Evolutionary conservation across 2,888 invertebrate genomes (phyloP), one percentile per base, ranked within the genome.

Genomic region (Erynnis tages): DNA sequence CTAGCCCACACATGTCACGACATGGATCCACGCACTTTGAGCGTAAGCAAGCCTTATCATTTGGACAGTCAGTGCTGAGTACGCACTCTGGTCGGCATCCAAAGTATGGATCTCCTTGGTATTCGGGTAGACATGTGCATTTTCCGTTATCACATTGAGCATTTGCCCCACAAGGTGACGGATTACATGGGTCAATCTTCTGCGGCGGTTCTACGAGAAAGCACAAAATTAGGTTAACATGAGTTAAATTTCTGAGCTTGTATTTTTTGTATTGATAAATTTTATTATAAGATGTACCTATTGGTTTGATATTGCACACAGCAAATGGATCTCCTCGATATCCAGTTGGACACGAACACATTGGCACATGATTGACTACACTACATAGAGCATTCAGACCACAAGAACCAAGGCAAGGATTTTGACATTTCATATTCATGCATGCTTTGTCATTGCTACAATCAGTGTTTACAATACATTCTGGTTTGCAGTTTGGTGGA

Each of bases 11-110:
- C 65, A 93, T 93, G 57, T 94, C 94, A n/a, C 92, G 92, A 65
- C 97, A 97, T 3, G 97, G 96, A 80, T 97, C 93, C n/a, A 91
- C 82, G 71, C 97, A 97, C 81, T 95, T 95, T 54, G 93, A 94
- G 55, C 93, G 91, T 25, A 94, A 84, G 69, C 97, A 97, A 11
- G 96, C 94, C 70, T 92, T 93, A 69, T 94, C 93, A 43, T 92
- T 83, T 0, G 94, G 87, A 79, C 97, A 97, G 68, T 96, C 96
- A 0, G 93, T 91, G 72, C 94, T 96, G 1, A 94, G 78, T 0
- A 94, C 92, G 77, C 96, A 97, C 79, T 96, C 95, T 0, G 96
- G 96, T 61, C 95, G 91, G 73, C 96, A 96, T 32, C 93, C 93
- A 54, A 92, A 91, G 64, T 92, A 92, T 0, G 96, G 95, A 83